Conservation (phyloP, 2,797 vertebrate species). For the Muraenolepis orangiensis region DNA sequence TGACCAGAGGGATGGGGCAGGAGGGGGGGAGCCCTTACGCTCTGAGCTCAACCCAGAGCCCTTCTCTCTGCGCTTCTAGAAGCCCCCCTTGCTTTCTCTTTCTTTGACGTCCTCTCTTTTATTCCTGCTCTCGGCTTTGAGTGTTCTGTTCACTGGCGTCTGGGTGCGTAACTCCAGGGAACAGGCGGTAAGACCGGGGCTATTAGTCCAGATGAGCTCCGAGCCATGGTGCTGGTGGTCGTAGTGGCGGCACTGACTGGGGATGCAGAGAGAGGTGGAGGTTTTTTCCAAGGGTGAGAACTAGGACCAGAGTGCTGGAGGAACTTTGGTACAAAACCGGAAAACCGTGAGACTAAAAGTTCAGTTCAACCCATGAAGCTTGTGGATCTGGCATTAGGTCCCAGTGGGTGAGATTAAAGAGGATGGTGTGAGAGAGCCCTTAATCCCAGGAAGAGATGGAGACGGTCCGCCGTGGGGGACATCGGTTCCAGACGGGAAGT, state of each 20-base stretch:
- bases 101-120: conserved; percentile 10
- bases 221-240: conserved; percentile 61
- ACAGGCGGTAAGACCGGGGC: conserved; percentile 64
- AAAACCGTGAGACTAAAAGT: conserved; percentile 2
- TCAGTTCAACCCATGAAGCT: conserved; percentile 78
- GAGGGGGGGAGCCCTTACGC: conserved; percentile 68
- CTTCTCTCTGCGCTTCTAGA: conserved; percentile 30
- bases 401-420: not conserved
- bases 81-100: conserved; percentile 27
- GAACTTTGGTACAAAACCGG: not conserved
- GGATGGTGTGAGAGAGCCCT: not conserved
- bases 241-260: conserved; percentile 41
- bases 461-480: not conserved
- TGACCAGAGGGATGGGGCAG: conserved; percentile 68
- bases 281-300: conserved; percentile 37
- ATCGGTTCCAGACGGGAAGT: not conserved
- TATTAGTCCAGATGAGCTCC: conserved; percentile 72
- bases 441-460: not conserved
- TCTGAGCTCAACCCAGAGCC: conserved; percentile 61
- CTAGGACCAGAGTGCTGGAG: not conserved
- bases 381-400: not conserved
- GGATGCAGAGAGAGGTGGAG: not conserved
- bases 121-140: conserved; percentile 28
- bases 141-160: conserved; percentile 56
- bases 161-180: conserved; percentile 44